Conservation (phyloP, 2,113 vertebrate species). For the Gobio gobio region DNA sequence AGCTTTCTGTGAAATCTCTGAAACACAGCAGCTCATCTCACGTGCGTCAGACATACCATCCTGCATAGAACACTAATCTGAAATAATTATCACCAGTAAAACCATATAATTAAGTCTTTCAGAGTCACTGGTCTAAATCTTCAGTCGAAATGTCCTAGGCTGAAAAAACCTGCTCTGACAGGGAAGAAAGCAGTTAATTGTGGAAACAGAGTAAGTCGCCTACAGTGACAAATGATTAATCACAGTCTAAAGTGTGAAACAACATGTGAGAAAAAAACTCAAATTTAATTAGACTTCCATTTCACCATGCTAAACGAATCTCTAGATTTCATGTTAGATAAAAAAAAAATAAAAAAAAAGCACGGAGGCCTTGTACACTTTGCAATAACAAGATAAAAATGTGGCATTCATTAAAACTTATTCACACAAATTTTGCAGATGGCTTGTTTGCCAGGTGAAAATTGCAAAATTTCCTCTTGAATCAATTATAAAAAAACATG, state of each 20-base stretch:
- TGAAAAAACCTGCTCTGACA: constrained; percentile 20
- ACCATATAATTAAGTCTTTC: constrained; percentile 10
- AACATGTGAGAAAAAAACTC: not conserved
- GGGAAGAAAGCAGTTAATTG: constrained; percentile 24
- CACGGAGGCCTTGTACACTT: not conserved
- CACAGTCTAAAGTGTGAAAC: constrained; percentile 35
- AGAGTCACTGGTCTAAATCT: constrained; percentile 13
- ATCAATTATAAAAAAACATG: not conserved
- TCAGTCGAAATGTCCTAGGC: not conserved
- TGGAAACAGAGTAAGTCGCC: not conserved
- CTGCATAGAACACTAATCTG: constrained; percentile 3
- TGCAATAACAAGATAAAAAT: not conserved
- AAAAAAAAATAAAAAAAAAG: not conserved
- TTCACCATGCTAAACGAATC: constrained; percentile 1
- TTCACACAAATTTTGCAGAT: not conserved
- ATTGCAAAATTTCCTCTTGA: not conserved
- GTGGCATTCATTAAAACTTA: not conserved
- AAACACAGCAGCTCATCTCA: constrained; percentile 1
- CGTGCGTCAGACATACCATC: not conserved
- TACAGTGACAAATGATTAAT: constrained; percentile 38
- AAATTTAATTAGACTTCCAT: not conserved
- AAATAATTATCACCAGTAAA: constrained; percentile 25
- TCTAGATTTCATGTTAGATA: not conserved
- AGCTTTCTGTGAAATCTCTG: constrained; percentile 15
- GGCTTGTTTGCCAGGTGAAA: not conserved